These are phyloP conservation scores for Cosmorhoe ocellata DNA, from an alignment of 2,888 invertebrate species.

Conservation along the genomic window DNA sequence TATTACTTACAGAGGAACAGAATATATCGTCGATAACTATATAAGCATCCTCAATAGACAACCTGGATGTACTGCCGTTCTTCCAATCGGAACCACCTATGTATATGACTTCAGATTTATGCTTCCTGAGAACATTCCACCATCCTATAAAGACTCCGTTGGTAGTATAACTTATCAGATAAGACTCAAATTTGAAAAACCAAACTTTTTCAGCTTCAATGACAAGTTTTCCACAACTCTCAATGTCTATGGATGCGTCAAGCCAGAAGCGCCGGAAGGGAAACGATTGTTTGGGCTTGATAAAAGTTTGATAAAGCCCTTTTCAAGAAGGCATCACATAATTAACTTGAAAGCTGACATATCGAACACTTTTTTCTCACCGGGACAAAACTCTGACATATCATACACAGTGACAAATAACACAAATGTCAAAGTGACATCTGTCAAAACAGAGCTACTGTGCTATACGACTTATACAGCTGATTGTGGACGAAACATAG, in stretches of 20 bases:
- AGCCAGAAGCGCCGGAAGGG: constrained; percentile 20
- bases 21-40: constrained; percentile 30
- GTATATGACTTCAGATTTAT: constrained; percentile 33
- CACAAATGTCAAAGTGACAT: constrained; percentile 26
- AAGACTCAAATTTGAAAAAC: constrained; percentile 29
- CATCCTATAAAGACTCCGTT: constrained; percentile 30
- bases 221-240: constrained; percentile 30
- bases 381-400: constrained; percentile 27
- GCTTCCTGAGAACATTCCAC: constrained; percentile 37
- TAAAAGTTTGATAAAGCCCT: constrained; percentile 34
- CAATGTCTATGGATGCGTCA: constrained; percentile 30
- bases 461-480: constrained; percentile 30
- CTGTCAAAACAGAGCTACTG: constrained; percentile 31
- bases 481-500: constrained; percentile 19
- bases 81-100: constrained; percentile 21
- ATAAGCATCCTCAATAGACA: constrained; percentile 27
- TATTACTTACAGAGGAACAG: constrained; percentile 25
- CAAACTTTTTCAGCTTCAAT: constrained; percentile 30
- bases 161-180: constrained; percentile 35
- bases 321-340: constrained; percentile 29
- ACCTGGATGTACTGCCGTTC: constrained; percentile 2
- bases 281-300: constrained; percentile 28
- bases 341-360: constrained; percentile 31
- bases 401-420: constrained; percentile 31
- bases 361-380: constrained; percentile 23